Percentiles rank a stretch among this genome's conserved stretches.
phyloP scores from a whole-genome alignment of 1,140 invertebrate genomes.

The Drosophila subobscura region DNA sequence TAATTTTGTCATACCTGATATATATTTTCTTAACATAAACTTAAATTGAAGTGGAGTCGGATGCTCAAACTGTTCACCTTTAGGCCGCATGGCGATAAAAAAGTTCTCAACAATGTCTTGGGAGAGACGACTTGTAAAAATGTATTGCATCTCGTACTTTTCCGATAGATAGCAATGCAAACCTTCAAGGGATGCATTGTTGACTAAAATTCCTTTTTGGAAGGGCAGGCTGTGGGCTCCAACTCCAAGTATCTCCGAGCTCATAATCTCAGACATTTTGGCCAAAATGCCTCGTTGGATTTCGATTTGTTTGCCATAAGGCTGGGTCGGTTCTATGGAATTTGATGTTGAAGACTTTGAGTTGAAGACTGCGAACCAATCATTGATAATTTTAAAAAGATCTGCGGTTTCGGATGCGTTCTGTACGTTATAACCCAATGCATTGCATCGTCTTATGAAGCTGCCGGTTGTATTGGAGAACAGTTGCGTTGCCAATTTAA shows the following conservation, averaged over 20 bases:
- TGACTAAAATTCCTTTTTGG: too few relatives aligned
- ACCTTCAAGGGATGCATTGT: too few relatives aligned
- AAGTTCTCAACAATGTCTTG: too few relatives aligned
- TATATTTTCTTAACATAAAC: constrained; percentile 29
- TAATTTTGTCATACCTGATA: background rate
- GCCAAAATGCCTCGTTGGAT: background rate
- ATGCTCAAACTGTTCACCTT: constrained; percentile 14
- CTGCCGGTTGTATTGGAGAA: background rate
- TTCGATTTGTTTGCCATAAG: constrained; percentile 14
- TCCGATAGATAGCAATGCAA: too few relatives aligned
- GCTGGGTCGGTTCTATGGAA: constrained; percentile 7
- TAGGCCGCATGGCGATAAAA: constrained; percentile 25
- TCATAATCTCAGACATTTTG: too few relatives aligned
- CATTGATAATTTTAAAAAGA: constrained; percentile 5
- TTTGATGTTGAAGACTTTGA: constrained; percentile 20
- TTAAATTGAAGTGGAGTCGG: constrained; percentile 18
- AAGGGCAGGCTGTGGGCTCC: too few relatives aligned
- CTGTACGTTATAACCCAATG: background rate
- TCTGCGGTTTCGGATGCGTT: constrained; percentile 24
- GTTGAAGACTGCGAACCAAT: constrained; percentile 30
- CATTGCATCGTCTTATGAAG: too few relatives aligned
- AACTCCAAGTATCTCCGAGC: too few relatives aligned
- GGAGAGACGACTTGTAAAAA: too few relatives aligned
- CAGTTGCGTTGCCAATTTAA: background rate
- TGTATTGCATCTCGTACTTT: too few relatives aligned